These are phyloP conservation scores for Erebia epiphron DNA, from an alignment of 2,888 invertebrate genomes.

Conservation along the genomic window DNA sequence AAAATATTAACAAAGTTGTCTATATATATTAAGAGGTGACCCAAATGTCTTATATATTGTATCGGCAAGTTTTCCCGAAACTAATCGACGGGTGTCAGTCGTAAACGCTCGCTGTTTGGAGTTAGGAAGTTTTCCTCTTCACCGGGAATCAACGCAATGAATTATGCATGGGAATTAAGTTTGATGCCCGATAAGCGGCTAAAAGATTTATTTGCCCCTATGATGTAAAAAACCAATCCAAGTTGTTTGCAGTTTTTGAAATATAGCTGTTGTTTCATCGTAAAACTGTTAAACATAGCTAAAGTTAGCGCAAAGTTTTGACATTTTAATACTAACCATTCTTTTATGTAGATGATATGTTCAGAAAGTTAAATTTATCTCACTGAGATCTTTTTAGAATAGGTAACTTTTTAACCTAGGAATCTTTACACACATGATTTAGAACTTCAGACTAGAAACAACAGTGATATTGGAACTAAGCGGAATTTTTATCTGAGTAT, in stretches of 20 bases:
- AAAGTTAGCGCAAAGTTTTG: constrained; percentile 36
- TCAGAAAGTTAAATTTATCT: constrained; percentile 6
- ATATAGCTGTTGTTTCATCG: constrained; percentile 78
- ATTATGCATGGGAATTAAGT: constrained; percentile 82
- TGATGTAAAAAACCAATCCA: constrained; percentile 81
- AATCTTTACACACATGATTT: no score
- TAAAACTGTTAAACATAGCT: constrained; percentile 64
- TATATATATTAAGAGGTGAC: constrained; percentile 13
- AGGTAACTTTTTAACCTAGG: background rate
- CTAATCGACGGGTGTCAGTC: constrained; percentile 56
- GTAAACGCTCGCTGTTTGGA: constrained; percentile 51
- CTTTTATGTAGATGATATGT: constrained; percentile 6
- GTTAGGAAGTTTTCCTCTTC: constrained; percentile 69
- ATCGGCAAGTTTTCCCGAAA: constrained; percentile 36
- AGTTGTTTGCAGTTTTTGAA: constrained; percentile 77
- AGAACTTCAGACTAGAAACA: background rate
- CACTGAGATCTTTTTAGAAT: background rate
- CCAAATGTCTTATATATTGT: constrained; percentile 25
- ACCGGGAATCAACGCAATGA: constrained; percentile 72
- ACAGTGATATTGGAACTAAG: constrained; percentile 12
- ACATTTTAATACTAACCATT: constrained; percentile 37
- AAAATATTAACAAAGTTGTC: background rate
- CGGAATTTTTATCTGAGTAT: constrained; percentile 75
- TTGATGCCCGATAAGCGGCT: constrained; percentile 79
- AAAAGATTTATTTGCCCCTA: constrained; percentile 80